A percentile compares a stretch with the other conserved stretches of the same genome.
These are phyloP conservation scores for Cladopsammia gracilis DNA, from an alignment of 64 coral and sea anemone species.

Conservation along the genomic window DNA sequence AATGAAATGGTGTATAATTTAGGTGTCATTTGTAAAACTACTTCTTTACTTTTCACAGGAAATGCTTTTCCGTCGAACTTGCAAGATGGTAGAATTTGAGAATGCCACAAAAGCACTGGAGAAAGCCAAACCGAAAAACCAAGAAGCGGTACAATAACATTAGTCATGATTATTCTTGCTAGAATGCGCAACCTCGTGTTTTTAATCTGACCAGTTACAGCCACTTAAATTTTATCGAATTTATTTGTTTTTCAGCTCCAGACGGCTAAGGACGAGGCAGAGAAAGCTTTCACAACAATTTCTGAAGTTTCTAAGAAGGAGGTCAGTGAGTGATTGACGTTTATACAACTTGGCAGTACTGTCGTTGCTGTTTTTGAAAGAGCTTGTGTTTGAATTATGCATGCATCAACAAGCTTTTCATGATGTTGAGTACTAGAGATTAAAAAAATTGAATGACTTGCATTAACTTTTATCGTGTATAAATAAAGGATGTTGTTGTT, in stretches of 20 bases:
- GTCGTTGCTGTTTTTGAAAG: too few relatives aligned
- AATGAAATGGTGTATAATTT: too few relatives aligned
- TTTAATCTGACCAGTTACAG: neutral
- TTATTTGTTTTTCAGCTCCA: conserved; percentile 65
- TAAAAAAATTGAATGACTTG: too few relatives aligned
- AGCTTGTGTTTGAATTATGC: too few relatives aligned
- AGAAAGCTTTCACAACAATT: conserved; percentile 81
- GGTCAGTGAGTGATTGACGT: conserved; percentile 4
- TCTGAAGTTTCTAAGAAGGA: conserved; percentile 89
- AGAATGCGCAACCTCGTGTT: too few relatives aligned
- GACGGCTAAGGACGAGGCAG: conserved; percentile 85
- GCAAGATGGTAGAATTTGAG: conserved; percentile 94
- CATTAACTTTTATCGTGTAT: too few relatives aligned
- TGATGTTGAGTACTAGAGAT: too few relatives aligned
- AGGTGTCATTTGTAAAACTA: too few relatives aligned
- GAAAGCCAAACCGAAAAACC: conserved; percentile 97
- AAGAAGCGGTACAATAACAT: conserved; percentile 69
- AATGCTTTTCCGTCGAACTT: conserved; percentile 94
- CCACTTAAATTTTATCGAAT: neutral
- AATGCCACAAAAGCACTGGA: conserved; percentile 89
- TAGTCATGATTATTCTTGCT: too few relatives aligned
- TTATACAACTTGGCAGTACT: neutral
- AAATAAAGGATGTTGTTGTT: too few relatives aligned
- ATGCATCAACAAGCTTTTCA: too few relatives aligned
- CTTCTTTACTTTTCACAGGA: conserved; percentile 43